Evolutionary conservation across 2,888 invertebrate species (phyloP), one percentile per base, ranked within the genome.

Genomic region (Agrotis clavis): DNA sequence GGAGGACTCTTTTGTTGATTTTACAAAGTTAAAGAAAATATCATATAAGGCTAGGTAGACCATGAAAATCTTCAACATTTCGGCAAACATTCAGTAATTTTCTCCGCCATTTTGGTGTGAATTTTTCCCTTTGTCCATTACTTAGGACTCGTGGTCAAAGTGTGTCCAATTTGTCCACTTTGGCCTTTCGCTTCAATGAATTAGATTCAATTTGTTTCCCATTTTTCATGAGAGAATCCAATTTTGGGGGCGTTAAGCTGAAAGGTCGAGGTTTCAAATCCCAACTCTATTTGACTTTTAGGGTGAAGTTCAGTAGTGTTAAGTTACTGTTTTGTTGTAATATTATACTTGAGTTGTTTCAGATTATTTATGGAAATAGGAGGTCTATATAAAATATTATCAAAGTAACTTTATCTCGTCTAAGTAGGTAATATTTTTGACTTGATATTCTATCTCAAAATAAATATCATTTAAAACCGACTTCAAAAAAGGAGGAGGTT

Each of bases 211-310:
- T 74, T 69, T 59, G 61, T 41, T 66, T 30, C 53, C 50, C 54
- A 30, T 59, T 61, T 56, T 50, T 21, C 25, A 47, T 21, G 19
- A 11, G 51, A 19, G 19, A 65, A 78, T 73, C 53, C 51, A 68
- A 74, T 78, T 67, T 60, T 25, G 14, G 14, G 21, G 30, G 19
- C 19, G 71, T 45, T 63, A 71, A 59, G 62, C 62, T 50, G 11
- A 63, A 64, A 76, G 56, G 50, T 53, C 30, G 62, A 16, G 66
- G 66, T 77, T 63, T 77, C 50, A 19, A 19, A 71, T 77, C 71
- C 25, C 45, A 50, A 47, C 25, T 21, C 51, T 53, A 45, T 71
- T 66, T 59, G 59, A 57, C 48, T 45, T 61, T 71, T 35, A 30
- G 16, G 18, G 48, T 61, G 11, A 50, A 54, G 30, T 68, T 59